phyloP scores from a whole-genome alignment of 2,797 vertebrate species.

The Fundulus diaphanus region DNA sequence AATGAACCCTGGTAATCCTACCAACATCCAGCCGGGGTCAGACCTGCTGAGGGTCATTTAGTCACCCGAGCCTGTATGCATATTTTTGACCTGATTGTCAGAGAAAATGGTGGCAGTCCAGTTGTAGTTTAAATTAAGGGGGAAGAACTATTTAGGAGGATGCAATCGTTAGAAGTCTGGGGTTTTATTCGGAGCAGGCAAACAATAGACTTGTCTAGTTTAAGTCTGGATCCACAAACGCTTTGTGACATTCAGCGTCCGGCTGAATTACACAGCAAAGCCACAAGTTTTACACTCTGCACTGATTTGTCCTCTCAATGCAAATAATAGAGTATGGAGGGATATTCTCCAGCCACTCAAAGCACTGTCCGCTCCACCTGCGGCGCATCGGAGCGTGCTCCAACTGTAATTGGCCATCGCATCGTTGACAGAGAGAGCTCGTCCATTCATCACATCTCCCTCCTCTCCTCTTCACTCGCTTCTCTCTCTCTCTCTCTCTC shows the following conservation, averaged over 20 bases:
- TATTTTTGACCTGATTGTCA: neutral
- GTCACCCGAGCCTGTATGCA: too few relatives aligned
- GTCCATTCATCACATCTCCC: constrained; percentile 73
- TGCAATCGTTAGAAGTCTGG: constrained; percentile 1
- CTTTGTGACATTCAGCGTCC: constrained; percentile 13
- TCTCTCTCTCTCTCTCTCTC: constrained; percentile 43
- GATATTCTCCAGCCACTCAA: constrained; percentile 58
- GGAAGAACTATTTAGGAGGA: constrained; percentile 9
- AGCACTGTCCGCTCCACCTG: constrained; percentile 65
- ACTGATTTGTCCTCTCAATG: constrained; percentile 57
- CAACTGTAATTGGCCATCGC: constrained; percentile 79
- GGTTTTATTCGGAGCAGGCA: neutral
- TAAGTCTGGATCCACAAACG: neutral
- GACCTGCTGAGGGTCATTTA: too few relatives aligned
- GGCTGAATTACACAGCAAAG: constrained; percentile 25
- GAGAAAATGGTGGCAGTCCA: neutral
- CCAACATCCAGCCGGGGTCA: too few relatives aligned
- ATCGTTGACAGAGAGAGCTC: constrained; percentile 65
- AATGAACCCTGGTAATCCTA: too few relatives aligned
- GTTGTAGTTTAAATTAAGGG: neutral
- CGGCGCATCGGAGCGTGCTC: constrained; percentile 65
- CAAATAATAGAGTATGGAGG: constrained; percentile 64
- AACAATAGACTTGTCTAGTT: neutral
- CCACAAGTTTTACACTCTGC: constrained; percentile 23
- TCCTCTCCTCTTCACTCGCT: constrained; percentile 27